Evolutionary conservation across 2,888 invertebrate genomes (phyloP), one percentile per base, ranked within the genome.

Genomic region (Spicauda simplicius): DNA sequence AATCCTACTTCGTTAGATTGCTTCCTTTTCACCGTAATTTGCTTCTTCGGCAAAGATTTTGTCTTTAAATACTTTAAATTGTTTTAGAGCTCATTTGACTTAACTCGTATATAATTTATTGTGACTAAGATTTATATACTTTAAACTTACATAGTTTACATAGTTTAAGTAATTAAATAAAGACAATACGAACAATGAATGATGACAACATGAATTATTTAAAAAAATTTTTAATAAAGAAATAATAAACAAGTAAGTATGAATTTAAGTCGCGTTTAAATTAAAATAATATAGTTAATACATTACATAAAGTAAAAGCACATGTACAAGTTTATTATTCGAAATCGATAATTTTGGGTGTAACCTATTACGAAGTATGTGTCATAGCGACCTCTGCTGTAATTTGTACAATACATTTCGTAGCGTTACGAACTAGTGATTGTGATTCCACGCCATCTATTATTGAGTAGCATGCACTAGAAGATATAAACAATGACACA

Each of bases 1-100:
- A 61, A 61, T 61, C 53, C 53, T 61, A 52, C 61, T 61, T 61
- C 61, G 53, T 61, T 61, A 76, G 67, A 67, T 53, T 71, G 75
- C 56, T 52, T 64, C 64, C 56, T 63, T 16, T 45, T 33, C 14
- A 41, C 41, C 41, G 41, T 53, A 18, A 30, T 48, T 48, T 48
- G 37, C 7, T 62, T 54, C 33, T 62, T 54, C 20, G 41, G 20
- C 16, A 45, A 37, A 37, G 62, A 54, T 45, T 62, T 41, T 54
- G 41, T 52, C 33, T 60, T 25, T 25, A 33, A 60, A 50, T 50
- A 33, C 18, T 52, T 52, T 16, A 52, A 60, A 52, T 16, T 48
- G 41, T 16, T 16, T 48, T 16, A 6, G 16, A 14, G 16, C 6
- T 16, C 16, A 14, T 16, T 48, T 48, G 48, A 16, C n/a, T 48